Evolutionary conservation across 2,888 invertebrate species (phyloP).

Genomic region (Idaea aversata): DNA sequence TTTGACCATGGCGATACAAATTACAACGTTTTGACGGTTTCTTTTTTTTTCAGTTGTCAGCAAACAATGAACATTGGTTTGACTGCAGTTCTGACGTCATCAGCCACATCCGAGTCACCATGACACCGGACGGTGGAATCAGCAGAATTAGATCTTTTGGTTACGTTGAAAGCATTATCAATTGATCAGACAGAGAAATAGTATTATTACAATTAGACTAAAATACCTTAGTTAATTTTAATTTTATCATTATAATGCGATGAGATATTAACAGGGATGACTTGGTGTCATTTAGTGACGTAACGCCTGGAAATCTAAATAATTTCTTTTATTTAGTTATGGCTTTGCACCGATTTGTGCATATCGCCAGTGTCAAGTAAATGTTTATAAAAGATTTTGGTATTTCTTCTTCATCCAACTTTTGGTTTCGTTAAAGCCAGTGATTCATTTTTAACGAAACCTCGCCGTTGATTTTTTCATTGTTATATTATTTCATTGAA

Average conservation of each 20-base stretch:
- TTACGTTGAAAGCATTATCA: slow-evolving; percentile 29
- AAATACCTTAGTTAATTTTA: background rate
- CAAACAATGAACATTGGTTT: slow-evolving; percentile 74
- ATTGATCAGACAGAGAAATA: background rate
- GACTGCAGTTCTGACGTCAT: slow-evolving; percentile 57
- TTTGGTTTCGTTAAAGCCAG: background rate
- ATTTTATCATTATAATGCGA: no score
- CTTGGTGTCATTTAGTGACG: no score
- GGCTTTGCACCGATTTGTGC: no score
- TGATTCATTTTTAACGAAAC: background rate
- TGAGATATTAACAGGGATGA: no score
- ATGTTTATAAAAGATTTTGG: background rate
- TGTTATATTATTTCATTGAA: background rate
- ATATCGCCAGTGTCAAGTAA: no score
- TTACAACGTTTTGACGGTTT: background rate
- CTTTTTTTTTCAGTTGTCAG: slow-evolving; percentile 66
- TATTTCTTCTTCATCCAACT: slow-evolving; percentile 4
- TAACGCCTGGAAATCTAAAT: no score
- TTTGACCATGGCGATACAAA: background rate
- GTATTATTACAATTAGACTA: slow-evolving; percentile 6
- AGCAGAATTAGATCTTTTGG: slow-evolving; percentile 79
- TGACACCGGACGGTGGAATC: slow-evolving; percentile 83
- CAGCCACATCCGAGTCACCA: slow-evolving; percentile 79
- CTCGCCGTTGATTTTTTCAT: background rate
- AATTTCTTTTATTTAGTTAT: no score